Conservation (phyloP, 2,888 invertebrate species). For the Apantesis nais region DNA sequence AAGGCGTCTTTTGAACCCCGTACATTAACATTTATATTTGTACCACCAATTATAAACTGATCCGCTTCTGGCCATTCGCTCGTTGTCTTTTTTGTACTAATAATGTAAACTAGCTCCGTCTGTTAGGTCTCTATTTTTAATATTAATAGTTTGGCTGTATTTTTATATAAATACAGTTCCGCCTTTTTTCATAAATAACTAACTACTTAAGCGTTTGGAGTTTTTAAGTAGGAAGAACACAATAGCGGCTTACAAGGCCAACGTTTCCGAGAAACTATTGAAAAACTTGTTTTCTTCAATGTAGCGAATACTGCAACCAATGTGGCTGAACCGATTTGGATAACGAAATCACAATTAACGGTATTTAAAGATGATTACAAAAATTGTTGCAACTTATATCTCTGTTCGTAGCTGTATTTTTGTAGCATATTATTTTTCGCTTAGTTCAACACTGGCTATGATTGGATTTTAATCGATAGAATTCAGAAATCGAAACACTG, state of each 20-base stretch:
- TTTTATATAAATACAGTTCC: neutral
- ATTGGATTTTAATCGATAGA: no score
- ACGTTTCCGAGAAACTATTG: slow-evolving; percentile 5
- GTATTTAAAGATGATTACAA: no score
- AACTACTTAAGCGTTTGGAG: neutral
- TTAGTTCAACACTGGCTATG: no score
- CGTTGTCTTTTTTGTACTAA: neutral
- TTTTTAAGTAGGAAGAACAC: slow-evolving; percentile 3
- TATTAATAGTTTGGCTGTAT: neutral
- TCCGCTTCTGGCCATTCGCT: neutral
- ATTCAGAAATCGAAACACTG: no score
- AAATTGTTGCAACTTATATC: no score
- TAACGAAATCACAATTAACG: neutral
- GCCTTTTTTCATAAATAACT: neutral
- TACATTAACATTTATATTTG: no score
- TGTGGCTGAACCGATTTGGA: neutral
- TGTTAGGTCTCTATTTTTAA: neutral
- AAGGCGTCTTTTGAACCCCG: neutral
- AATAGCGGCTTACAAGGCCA: slow-evolving; percentile 7
- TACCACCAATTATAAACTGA: no score
- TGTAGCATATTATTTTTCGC: no score
- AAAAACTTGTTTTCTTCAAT: slow-evolving; percentile 10
- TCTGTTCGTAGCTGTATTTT: no score
- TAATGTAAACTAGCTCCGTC: neutral
- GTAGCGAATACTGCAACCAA: neutral